These are phyloP conservation scores for Cynaeus angustus DNA, from an alignment of 2,888 invertebrate genomes.

Conservation along the genomic window DNA sequence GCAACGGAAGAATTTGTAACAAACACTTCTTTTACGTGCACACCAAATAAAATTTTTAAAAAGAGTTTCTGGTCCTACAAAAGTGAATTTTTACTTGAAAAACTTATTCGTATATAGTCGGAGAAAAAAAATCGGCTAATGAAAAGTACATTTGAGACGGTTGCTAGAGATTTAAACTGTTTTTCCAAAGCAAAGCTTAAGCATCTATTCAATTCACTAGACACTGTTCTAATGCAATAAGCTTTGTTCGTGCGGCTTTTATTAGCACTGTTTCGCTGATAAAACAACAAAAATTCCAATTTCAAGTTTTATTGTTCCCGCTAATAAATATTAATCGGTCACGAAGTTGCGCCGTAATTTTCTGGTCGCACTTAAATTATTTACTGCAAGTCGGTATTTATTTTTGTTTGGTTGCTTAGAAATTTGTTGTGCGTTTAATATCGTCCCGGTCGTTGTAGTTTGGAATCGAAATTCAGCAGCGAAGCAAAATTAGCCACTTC, in stretches of 20 bases:
- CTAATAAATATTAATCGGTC: slow-evolving; percentile 28
- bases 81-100: too few relatives aligned
- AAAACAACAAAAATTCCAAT: background rate
- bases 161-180: background rate
- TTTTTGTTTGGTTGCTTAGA: too few relatives aligned
- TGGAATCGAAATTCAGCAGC: background rate
- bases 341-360: slow-evolving; percentile 12
- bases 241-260: slow-evolving; percentile 1
- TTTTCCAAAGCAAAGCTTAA: background rate
- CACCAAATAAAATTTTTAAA: too few relatives aligned
- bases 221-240: slow-evolving; percentile 5
- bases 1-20: too few relatives aligned
- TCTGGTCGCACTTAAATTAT: slow-evolving; percentile 22
- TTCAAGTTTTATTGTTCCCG: background rate
- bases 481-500: background rate
- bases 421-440: too few relatives aligned
- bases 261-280: background rate
- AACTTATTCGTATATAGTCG: too few relatives aligned
- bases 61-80: too few relatives aligned
- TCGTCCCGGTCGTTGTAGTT: background rate
- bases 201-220: background rate
- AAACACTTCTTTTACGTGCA: too few relatives aligned
- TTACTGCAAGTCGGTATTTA: slow-evolving; percentile 14
- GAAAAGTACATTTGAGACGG: too few relatives aligned
- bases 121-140: too few relatives aligned